These are phyloP conservation scores for Platyrinchus mystaceus DNA, from an alignment of 2,797 vertebrate species.

Conservation along the genomic window DNA sequence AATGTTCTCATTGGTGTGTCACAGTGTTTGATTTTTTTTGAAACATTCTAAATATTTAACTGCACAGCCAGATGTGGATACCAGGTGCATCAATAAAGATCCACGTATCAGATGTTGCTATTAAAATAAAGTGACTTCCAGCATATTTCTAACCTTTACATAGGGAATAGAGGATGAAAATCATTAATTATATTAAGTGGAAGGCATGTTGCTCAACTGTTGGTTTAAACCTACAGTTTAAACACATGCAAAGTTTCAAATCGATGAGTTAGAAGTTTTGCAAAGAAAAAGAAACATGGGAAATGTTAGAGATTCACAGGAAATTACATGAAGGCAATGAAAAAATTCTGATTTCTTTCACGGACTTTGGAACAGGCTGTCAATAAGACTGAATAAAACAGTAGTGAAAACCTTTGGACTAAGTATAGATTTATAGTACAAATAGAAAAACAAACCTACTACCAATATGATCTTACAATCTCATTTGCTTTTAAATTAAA, in stretches of 20 bases:
- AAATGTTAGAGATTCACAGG: not conserved
- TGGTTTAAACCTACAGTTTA: not conserved
- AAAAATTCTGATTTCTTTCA: not conserved
- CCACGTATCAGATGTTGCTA: not conserved
- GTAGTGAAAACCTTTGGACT: not conserved
- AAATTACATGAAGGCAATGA: not conserved
- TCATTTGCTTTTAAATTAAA: conserved; percentile 56
- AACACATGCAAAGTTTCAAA: not conserved
- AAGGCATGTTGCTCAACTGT: not conserved
- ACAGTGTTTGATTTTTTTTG: not conserved
- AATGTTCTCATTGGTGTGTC: not conserved
- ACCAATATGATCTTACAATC: conserved; percentile 6
- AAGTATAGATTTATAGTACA: not conserved
- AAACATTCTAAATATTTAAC: not conserved
- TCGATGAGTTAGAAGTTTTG: not conserved
- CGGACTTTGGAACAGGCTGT: not conserved
- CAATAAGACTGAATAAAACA: not conserved
- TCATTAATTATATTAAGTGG: not conserved
- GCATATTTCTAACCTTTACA: not conserved
- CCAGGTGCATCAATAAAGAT: not conserved
- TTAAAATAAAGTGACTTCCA: conserved; percentile 1
- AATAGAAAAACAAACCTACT: conserved; percentile 13
- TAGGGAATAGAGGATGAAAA: not conserved
- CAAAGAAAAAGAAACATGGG: not conserved
- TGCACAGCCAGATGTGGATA: not conserved